Conservation (phyloP, 2,888 invertebrate genomes). For the Deroplatys truncata region DNA sequence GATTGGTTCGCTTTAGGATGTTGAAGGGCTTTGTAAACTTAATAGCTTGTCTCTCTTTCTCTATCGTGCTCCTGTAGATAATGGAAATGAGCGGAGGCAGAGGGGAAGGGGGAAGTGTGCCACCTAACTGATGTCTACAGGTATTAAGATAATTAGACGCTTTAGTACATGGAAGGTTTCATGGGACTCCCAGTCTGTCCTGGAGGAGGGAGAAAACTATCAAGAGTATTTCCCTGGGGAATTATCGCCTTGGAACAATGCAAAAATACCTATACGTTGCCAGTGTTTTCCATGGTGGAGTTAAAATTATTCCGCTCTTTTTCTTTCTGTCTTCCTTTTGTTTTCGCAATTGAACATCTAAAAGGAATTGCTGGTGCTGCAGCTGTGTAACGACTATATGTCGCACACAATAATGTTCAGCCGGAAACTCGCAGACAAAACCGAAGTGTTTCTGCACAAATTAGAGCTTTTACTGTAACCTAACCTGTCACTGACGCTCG, state of each 20-base stretch:
- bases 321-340: background rate
- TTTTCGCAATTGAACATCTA: background rate
- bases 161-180: background rate
- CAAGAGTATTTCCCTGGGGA: background rate
- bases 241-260: background rate
- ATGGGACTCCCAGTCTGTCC: background rate
- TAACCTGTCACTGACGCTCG: no score
- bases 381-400: background rate
- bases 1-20: background rate
- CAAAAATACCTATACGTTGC: background rate
- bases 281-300: background rate
- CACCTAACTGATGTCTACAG: background rate
- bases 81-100: background rate
- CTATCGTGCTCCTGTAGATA: background rate
- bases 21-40: slow-evolving; percentile 6
- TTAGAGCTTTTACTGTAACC: no score
- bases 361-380: background rate
- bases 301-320: background rate
- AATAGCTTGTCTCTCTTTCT: background rate
- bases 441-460: no score
- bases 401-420: background rate
- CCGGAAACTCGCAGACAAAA: no score
- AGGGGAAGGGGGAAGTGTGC: background rate
- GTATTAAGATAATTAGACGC: background rate
- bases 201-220: background rate